Evolutionary conservation across 2,888 invertebrate species (phyloP).

Genomic region (Napeogenes inachia): DNA sequence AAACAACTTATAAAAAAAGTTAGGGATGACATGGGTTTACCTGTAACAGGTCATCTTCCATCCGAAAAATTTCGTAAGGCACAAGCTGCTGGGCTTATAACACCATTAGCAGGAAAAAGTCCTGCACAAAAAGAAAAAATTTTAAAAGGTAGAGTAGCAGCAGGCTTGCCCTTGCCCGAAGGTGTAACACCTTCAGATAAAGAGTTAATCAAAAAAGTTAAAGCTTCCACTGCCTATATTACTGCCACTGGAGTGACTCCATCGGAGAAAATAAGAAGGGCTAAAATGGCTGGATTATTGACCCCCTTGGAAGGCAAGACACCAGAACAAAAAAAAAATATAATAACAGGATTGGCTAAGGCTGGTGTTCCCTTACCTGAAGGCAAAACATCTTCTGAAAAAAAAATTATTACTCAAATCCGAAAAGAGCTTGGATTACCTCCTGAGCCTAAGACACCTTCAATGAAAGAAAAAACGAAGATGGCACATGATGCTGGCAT

Average conservation of each 20-base stretch:
- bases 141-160: slow-evolving; percentile 37
- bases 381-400: slow-evolving; percentile 37
- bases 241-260: slow-evolving; percentile 11
- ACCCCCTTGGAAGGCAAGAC: slow-evolving; percentile 36
- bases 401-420: slow-evolving; percentile 35
- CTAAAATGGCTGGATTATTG: slow-evolving; percentile 28
- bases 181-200: slow-evolving; percentile 39
- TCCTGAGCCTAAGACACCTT: slow-evolving; percentile 30
- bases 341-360: slow-evolving; percentile 31
- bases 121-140: slow-evolving; percentile 33
- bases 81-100: slow-evolving; percentile 35
- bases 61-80: slow-evolving; percentile 32
- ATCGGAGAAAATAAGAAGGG: slow-evolving; percentile 31
- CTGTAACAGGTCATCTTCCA: slow-evolving; percentile 34
- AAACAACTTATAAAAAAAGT: slow-evolving; percentile 39
- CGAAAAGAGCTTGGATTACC: slow-evolving; percentile 37
- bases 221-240: neutral
- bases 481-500: slow-evolving; percentile 30
- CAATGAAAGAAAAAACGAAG: slow-evolving; percentile 28
- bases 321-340: slow-evolving; percentile 35
- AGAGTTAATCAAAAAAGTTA: slow-evolving; percentile 6
- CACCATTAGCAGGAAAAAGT: slow-evolving; percentile 37
- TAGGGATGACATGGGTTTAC: slow-evolving; percentile 37
- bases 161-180: slow-evolving; percentile 37
- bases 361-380: slow-evolving; percentile 38